Percentiles rank a stretch among this genome's conserved stretches.
Conservation (phyloP, 1,140 invertebrate species). For the Drosophila pseudoananassae region DNA sequence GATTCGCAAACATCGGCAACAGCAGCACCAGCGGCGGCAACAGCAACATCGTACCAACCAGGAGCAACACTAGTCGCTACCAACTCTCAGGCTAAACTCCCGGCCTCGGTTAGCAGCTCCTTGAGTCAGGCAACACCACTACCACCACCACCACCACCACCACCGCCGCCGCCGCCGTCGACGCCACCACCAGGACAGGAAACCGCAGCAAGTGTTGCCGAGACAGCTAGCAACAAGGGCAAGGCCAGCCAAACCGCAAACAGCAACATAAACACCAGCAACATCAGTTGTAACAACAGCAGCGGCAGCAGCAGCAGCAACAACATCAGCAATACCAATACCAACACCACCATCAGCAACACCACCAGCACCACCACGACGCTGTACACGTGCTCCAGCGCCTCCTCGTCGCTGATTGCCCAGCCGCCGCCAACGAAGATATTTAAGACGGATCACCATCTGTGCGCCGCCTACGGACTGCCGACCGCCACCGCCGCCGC, state of each 20-base stretch:
- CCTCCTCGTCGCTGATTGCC: slow-evolving; percentile 76
- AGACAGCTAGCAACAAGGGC: slow-evolving; percentile 15
- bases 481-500: slow-evolving; percentile 70
- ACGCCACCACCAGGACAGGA: slow-evolving; percentile 33
- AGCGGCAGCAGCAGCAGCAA: slow-evolving; percentile 30
- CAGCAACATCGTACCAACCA: slow-evolving; percentile 22
- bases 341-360: slow-evolving; percentile 30
- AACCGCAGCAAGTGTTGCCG: slow-evolving; percentile 33
- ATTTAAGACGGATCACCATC: slow-evolving; percentile 83
- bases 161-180: slow-evolving; percentile 26
- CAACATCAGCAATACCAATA: slow-evolving; percentile 30
- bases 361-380: slow-evolving; percentile 57
- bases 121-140: slow-evolving; percentile 39
- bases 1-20: slow-evolving; percentile 31
- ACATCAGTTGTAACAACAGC: slow-evolving; percentile 9
- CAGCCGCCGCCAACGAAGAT: slow-evolving; percentile 82
- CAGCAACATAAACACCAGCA: slow-evolving; percentile 16
- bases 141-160: slow-evolving; percentile 33
- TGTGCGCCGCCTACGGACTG: slow-evolving; percentile 78
- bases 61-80: slow-evolving; percentile 21
- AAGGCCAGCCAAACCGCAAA: slow-evolving; percentile 28
- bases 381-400: slow-evolving; percentile 75
- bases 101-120: slow-evolving; percentile 86
- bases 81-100: slow-evolving; percentile 61
- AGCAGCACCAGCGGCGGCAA: slow-evolving; percentile 21